phyloP scores from a whole-genome alignment of 1,140 invertebrate genomes.

The Hyles euphorbiae region DNA sequence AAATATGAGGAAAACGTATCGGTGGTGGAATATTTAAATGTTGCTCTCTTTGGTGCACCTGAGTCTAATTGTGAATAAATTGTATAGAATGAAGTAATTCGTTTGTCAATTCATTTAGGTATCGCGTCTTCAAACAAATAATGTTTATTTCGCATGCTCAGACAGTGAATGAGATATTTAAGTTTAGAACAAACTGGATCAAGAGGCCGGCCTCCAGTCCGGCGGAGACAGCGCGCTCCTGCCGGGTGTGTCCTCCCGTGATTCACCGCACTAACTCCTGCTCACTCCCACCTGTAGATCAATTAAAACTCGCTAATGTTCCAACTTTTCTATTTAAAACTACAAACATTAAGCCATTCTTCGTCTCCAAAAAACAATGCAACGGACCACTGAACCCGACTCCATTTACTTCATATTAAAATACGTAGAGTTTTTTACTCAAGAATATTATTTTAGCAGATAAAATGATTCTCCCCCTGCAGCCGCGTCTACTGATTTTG shows the following conservation, averaged over 20 bases:
- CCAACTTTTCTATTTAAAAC: slow-evolving; percentile 15
- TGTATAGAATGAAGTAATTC: no score
- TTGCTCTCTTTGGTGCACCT: no score
- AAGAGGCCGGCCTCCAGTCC: slow-evolving; percentile 6
- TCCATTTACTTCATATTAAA: no score
- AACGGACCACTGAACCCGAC: no score
- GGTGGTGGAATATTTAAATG: no score
- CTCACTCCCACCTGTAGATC: slow-evolving; percentile 42
- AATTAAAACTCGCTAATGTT: slow-evolving; percentile 51
- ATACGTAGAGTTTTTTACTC: slow-evolving; percentile 6
- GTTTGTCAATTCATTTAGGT: no score
- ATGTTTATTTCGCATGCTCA: no score
- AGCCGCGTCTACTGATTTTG: slow-evolving; percentile 36
- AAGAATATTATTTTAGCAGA: slow-evolving; percentile 26
- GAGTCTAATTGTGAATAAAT: no score
- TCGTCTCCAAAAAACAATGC: no score
- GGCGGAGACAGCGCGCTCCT: slow-evolving; percentile 9
- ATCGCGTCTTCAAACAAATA: no score
- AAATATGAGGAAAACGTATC: no score
- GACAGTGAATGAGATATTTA: slow-evolving; percentile 16
- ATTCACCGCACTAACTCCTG: slow-evolving; percentile 5
- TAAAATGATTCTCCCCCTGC: slow-evolving; percentile 23
- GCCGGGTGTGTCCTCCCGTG: neutral
- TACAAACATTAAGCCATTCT: slow-evolving; percentile 14
- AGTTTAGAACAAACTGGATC: slow-evolving; percentile 35